Evolutionary conservation across 2,888 invertebrate species (phyloP), one percentile per base, ranked within the genome.

Genomic region (Drosophila melanosoma): DNA sequence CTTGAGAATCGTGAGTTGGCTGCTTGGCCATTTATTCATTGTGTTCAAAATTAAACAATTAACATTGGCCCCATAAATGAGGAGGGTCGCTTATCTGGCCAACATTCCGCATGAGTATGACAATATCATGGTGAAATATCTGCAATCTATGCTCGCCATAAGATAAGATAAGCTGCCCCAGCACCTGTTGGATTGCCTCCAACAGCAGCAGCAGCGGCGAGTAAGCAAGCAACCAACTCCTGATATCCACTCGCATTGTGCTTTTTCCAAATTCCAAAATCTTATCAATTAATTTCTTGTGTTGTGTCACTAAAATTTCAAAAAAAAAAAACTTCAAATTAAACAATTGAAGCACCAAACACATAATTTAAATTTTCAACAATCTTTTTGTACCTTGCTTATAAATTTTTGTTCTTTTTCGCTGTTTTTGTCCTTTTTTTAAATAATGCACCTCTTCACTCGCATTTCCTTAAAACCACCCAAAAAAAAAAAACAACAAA

Each of bases 151-250:
- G 83, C 82, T 89, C 20, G 73, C 69, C 90, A 91, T 90, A 90
- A 92, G 91, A 91, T 90, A 90, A 92, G 90, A 92, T 90, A 87
- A 82, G 64, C 32, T n/a, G 38, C 23, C 8, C 42, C 64, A 40
- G 38, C 63, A 69, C 54, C 59, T 70, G 54, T 26, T 38, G 12
- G 40, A 48, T 33, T 57, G 38, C 36, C 45, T 52, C 61, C 59
- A 62, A 64, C 63, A 61, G 69, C 74, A 68, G 59, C 58, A 62
- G 63, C 63, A 61, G 69, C 74, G 66, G 66, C 75, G 75, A 75
- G 76, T 77, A 74, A 75, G 69, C 70, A 63, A 77, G 80, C 73
- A 74, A 75, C 75, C 72, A 80, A 42, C 62, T 71, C 59, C 29
- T 63, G 32, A 65, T 73, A 53, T 59, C 49, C 51, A 68, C n/a